Evolutionary conservation across 1,140 invertebrate species (phyloP), one percentile per base, ranked within the genome.

Genomic region (Aradophagus sp.): DNA sequence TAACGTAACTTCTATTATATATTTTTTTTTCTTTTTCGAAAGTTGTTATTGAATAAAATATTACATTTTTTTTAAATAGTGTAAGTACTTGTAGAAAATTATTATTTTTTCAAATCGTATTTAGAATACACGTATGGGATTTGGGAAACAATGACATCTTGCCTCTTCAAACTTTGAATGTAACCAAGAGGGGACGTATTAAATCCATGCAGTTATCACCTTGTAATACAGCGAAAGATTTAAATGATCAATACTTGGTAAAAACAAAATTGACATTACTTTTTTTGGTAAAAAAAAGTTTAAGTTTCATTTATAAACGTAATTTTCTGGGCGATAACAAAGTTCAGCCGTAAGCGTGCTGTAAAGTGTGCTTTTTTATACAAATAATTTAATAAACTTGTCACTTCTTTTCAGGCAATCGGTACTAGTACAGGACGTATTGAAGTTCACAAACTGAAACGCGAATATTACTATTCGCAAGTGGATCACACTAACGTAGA

Each of bases 91-190:
- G 44, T 17, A 23, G 8, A 15, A 36, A 17, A 16, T 36, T 5
- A 13, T 14, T 7, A 34, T 34, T 13, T 13, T 13, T 3, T 34
- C 13, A 4, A 34, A 15, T 38, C 32, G 14, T 7, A 20, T 76
- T 80, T 69, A 87, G 84, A 38, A 80, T 91, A 44, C 84, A 88
- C 63, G 76, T 89, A 16, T 91, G 89, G 88, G 86, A 91, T 73
- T 83, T 90, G 20, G 81, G 79, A 56, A 82, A 73, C 3, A 86
- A 72, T 55, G 87, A 88, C 53, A 83, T 85, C 48, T 73, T 79
- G 42, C 86, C 86, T 7, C 70, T 70, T 5, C 55, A 80, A 45
- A 81, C 65, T 12, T 45, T 82, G 39, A 75, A 76, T 5, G 71
- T 80, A 12, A 76, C 69, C 45, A 81, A 77, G 36, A 77, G 58